phyloP scores from a whole-genome alignment of 2,113 vertebrate species.

The Aphelocoma coerulescens region DNA sequence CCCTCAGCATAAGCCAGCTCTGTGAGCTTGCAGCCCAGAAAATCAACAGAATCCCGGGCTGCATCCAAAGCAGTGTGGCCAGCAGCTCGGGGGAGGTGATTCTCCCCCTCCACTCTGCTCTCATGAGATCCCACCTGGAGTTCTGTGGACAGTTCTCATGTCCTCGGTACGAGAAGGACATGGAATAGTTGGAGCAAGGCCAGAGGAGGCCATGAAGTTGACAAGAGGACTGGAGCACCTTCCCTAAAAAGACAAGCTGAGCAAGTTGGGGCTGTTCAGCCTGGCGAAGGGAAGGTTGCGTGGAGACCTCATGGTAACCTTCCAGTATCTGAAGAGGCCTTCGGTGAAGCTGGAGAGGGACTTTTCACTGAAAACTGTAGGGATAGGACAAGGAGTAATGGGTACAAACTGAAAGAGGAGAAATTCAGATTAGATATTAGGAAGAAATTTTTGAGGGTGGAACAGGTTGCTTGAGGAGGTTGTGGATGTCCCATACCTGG shows the following conservation, averaged over 20 bases:
- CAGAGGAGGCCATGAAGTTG: background rate
- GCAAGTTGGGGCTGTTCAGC: background rate
- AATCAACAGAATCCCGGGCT: background rate
- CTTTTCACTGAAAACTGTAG: background rate
- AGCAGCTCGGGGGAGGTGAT: background rate
- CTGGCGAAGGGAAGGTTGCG: background rate
- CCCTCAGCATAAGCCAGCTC: background rate
- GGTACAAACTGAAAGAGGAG: background rate
- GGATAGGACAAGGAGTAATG: background rate
- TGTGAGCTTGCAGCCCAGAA: background rate
- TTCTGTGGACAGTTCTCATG: background rate
- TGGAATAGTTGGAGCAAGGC: background rate
- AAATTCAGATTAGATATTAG: background rate
- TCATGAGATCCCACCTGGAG: background rate
- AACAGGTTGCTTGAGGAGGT: background rate
- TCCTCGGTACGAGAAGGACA: rapidly evolving
- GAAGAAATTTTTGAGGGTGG: background rate
- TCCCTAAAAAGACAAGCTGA: background rate
- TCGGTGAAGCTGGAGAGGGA: background rate
- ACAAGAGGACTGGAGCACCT: background rate
- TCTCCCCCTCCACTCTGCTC: background rate
- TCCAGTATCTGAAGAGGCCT: background rate
- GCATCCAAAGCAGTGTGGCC: background rate
- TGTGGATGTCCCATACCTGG: background rate
- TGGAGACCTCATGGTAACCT: background rate